Conservation (phyloP, 2,888 invertebrate species). For the Phrixothrix hirtus region DNA sequence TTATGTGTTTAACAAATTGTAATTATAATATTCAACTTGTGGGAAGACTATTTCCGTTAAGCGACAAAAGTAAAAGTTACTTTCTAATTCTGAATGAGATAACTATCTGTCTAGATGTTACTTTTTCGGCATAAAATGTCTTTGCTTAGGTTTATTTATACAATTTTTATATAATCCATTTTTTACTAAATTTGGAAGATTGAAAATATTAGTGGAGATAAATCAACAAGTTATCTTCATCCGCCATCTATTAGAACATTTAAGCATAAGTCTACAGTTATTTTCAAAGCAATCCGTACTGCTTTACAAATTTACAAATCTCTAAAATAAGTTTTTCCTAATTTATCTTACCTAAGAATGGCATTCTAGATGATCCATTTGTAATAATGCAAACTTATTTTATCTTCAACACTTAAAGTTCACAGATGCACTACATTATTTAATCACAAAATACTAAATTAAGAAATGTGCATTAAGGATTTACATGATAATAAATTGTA, state of each 20-base stretch:
- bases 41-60: slow-evolving; percentile 29
- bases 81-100: slow-evolving; percentile 31
- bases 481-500: too few species aligned
- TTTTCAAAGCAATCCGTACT: too few species aligned
- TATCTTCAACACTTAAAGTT: slow-evolving; percentile 13
- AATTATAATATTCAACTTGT: slow-evolving; percentile 12
- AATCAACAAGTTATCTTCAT: slow-evolving; percentile 1
- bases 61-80: slow-evolving; percentile 36
- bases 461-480: too few species aligned
- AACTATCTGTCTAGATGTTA: slow-evolving; percentile 6
- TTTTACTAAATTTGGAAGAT: too few species aligned
- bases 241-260: slow-evolving; percentile 12
- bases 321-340: not conserved
- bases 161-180: not conserved
- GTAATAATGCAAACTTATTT: slow-evolving; percentile 13
- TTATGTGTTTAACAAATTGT: slow-evolving; percentile 2
- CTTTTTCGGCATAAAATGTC: too few species aligned
- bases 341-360: slow-evolving; percentile 54
- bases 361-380: slow-evolving; percentile 53
- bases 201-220: too few species aligned
- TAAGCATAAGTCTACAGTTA: not conserved
- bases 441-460: too few species aligned
- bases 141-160: too few species aligned
- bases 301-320: too few species aligned
- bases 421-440: slow-evolving; percentile 3